Percentiles rank a stretch among this genome's conserved stretches.
These are phyloP conservation scores for Megamerina dolium DNA, from an alignment of 2,888 invertebrate genomes.

Conservation along the genomic window DNA sequence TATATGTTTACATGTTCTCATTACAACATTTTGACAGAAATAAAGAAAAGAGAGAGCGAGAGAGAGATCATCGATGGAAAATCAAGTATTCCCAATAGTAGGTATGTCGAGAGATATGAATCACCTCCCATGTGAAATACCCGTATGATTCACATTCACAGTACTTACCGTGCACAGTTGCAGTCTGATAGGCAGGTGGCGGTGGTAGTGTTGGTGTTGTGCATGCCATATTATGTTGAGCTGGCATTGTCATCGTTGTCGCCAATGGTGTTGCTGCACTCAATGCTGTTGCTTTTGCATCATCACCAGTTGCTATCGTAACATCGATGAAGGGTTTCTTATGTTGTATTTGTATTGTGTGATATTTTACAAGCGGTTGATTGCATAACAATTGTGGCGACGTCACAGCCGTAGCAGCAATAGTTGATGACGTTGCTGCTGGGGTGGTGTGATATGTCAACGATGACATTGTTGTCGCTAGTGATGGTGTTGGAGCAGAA, in stretches of 20 bases:
- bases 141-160: too few species aligned
- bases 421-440: conserved; percentile 20
- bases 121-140: too few species aligned
- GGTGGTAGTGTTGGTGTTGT: conserved; percentile 38
- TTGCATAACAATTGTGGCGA: conserved; percentile 25
- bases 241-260: conserved; percentile 23
- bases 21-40: too few species aligned
- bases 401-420: conserved; percentile 20
- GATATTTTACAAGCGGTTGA: conserved; percentile 47
- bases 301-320: conserved; percentile 22
- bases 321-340: conserved; percentile 13
- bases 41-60: conserved; percentile 1
- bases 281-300: too few species aligned
- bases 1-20: too few species aligned
- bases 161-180: conserved; percentile 48
- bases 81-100: too few species aligned
- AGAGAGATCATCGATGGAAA: too few species aligned
- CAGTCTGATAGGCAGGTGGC: conserved; percentile 48
- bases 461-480: conserved; percentile 9
- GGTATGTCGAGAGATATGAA: too few species aligned
- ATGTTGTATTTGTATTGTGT: conserved; percentile 45
- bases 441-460: not conserved
- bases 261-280: too few species aligned
- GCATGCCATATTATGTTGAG: conserved; percentile 1
- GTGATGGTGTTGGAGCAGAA: conserved; percentile 11